These are phyloP conservation scores for Acridotheres tristis DNA, from an alignment of 2,797 vertebrate genomes.

Conservation along the genomic window DNA sequence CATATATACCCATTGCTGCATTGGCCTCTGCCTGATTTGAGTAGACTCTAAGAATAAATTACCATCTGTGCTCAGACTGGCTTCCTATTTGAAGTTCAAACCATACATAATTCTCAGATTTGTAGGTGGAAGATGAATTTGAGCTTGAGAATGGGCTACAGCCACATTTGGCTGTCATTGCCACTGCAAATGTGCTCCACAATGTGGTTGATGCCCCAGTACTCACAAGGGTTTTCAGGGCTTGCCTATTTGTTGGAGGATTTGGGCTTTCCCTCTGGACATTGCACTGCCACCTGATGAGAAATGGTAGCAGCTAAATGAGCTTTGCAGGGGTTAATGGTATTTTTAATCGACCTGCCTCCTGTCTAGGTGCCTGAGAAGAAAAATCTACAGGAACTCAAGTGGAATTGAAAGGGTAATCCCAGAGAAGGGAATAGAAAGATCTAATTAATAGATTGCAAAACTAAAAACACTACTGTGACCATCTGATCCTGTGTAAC, in stretches of 20 bases:
- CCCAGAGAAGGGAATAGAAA: neutral
- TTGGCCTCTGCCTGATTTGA: neutral
- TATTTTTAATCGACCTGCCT: conserved; percentile 39
- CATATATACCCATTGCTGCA: neutral
- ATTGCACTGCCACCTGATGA: neutral
- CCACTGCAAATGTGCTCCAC: neutral
- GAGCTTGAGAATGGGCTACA: neutral
- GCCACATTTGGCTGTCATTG: neutral
- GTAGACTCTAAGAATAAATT: neutral
- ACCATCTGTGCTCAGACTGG: neutral
- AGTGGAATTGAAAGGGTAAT: conserved; percentile 4
- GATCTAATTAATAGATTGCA: conserved; percentile 60
- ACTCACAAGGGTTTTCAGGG: neutral
- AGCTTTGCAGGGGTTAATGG: conserved; percentile 17
- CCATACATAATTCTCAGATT: neutral
- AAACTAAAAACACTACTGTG: neutral
- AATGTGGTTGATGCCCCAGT: neutral
- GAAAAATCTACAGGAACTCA: conserved; percentile 8
- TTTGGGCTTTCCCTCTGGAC: neutral
- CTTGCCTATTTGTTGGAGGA: neutral
- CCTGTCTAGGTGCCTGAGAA: neutral
- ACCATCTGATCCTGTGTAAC: conserved; percentile 2
- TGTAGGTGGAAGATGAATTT: neutral
- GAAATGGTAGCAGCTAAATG: conserved; percentile 11
- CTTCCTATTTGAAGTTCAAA: neutral